Base-by-base conservation (phyloP, 2,113 vertebrate species). In the Apodemus speciosus region DNA sequence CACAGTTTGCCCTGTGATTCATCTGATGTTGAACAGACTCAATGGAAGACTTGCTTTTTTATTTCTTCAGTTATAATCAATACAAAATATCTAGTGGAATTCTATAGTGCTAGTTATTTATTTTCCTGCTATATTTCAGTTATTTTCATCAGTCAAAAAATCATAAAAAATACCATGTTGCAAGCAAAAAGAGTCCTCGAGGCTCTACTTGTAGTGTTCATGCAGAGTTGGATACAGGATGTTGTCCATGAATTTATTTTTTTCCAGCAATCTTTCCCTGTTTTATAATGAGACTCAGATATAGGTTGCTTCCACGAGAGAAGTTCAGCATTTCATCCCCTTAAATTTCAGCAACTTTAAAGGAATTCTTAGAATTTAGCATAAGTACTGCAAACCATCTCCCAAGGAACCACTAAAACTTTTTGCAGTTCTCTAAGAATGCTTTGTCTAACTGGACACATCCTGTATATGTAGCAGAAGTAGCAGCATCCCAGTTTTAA, bases 351-450 rank as follows among this genome's bases (percentile, higher is more conserved):
- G 13, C 1, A 58, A 30, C 25, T 68, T 14, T 73, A 68, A 56
- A 71, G n/a, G 32, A 68, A 53, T 6, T 5, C 35, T 85, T 32
- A 69, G 6, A 49, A 4, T 43, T 94, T 90, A 32, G 9, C n/a
- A 49, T 90, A 32, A n/a, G 3, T 75, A 88, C 9, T 6, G 9
- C n/a, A 51, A 64, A 6, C 64, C 20, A 10, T 32, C 14, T 13
- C 3, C 9, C 10, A 20, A 10, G 9, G 9, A 30, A 1, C 4
- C 16, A 38, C 23, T 76, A 13, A 4, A n/a, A 2, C 1, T 60
- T 3, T 68, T 2, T 38, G 6, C 16, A n/a, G 60, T 38, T 76
- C n/a, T 68, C 75, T 7, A 53, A 3, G 4, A 38, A 46, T 64
- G 23, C 30, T 71, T 9, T 72, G 1, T 72, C 66, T 89, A 73